These are phyloP conservation scores for Mormoops blainvillei DNA, from an alignment of 2,113 vertebrate genomes.

Conservation along the genomic window DNA sequence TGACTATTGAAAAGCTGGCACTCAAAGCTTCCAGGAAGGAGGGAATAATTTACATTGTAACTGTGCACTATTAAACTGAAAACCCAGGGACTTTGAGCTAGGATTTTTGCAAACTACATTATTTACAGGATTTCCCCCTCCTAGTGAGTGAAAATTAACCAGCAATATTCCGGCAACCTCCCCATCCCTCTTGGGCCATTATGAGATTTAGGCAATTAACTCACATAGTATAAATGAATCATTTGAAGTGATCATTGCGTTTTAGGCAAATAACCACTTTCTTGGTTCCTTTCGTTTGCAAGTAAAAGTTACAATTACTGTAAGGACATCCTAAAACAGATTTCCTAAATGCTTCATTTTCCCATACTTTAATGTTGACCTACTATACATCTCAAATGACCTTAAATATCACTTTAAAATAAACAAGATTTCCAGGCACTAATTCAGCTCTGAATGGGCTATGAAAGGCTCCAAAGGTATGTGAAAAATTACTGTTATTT, in stretches of 20 bases:
- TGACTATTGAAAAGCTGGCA: slow-evolving; percentile 38
- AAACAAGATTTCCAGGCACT: slow-evolving; percentile 60
- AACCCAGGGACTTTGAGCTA: not conserved
- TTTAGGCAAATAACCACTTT: not conserved
- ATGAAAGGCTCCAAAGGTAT: slow-evolving; percentile 50
- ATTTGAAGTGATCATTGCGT: not conserved
- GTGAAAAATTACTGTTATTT: slow-evolving; percentile 61
- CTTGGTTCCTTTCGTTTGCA: slow-evolving; percentile 1
- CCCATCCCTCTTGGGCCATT: not conserved
- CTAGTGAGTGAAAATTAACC: slow-evolving; percentile 6
- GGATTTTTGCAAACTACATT: slow-evolving; percentile 45
- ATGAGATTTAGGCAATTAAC: slow-evolving; percentile 9
- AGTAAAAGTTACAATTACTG: slow-evolving; percentile 59
- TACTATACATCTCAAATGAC: slow-evolving; percentile 64
- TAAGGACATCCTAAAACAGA: slow-evolving; percentile 60
- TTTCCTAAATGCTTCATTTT: slow-evolving; percentile 76
- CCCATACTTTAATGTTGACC: slow-evolving; percentile 76
- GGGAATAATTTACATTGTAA: slow-evolving; percentile 33
- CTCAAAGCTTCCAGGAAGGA: slow-evolving; percentile 38
- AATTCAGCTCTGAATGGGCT: slow-evolving; percentile 34
- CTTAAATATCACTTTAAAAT: slow-evolving; percentile 72
- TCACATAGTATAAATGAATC: not conserved
- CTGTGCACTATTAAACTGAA: slow-evolving; percentile 31
- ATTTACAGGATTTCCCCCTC: not conserved
- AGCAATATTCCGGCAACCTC: not conserved